Conservation (phyloP, 2,113 vertebrate species). For the Sarotherodon lohbergeri region DNA sequence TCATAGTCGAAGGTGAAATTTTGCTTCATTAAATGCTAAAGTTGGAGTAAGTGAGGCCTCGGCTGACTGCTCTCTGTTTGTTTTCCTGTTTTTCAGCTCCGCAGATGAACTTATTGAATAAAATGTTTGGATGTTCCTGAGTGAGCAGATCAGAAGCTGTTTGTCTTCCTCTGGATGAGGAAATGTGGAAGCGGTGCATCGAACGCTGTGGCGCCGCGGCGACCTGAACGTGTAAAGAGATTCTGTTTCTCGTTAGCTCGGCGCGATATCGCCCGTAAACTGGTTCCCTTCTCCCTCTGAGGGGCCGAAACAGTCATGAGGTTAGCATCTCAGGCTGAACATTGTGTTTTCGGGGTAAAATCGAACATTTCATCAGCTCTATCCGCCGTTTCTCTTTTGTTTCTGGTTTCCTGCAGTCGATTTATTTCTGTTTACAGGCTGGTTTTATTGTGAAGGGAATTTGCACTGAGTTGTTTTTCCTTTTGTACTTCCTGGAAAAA, state of each 20-base stretch:
- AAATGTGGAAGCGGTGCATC: neutral
- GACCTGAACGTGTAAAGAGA: neutral
- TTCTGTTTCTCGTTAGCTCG: neutral
- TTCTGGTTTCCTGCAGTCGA: neutral
- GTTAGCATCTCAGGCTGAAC: neutral
- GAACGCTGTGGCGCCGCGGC: accelerated
- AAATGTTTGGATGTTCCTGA: neutral
- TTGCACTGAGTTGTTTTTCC: slow-evolving; percentile 57
- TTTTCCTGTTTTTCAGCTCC: neutral
- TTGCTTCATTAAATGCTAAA: neutral
- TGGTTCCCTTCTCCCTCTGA: neutral
- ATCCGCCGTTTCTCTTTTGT: neutral
- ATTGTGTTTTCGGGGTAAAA: neutral
- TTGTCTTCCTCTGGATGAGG: neutral
- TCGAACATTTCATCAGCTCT: neutral
- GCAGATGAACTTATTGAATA: neutral
- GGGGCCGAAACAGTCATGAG: neutral
- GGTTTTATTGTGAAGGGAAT: neutral
- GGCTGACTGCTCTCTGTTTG: neutral
- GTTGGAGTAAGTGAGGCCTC: neutral
- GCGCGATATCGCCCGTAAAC: neutral
- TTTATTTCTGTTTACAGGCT: neutral
- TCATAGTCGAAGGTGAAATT: neutral
- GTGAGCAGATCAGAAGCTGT: neutral
- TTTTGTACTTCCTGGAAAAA: slow-evolving; percentile 51